A percentile compares a stretch with the other conserved stretches of the same genome.
phyloP scores from a whole-genome alignment of 2,888 invertebrate species.

The Phyllotreta cruciferae region DNA sequence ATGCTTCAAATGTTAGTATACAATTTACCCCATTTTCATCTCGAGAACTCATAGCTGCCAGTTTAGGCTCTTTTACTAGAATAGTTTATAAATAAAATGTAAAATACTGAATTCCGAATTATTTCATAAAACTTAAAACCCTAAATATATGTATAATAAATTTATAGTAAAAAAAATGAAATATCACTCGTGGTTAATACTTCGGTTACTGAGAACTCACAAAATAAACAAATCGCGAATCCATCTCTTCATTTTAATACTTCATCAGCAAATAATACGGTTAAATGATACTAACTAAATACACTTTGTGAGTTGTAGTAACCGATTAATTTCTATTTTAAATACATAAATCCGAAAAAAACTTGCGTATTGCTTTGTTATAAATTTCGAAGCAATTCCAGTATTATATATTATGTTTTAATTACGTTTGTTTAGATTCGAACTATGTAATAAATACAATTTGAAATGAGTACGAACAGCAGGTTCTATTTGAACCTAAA shows the following conservation, averaged over 20 bases:
- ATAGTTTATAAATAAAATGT: slow-evolving; percentile 52
- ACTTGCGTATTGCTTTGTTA: slow-evolving; percentile 1
- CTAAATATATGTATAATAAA: slow-evolving; percentile 37
- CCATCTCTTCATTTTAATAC: too few species aligned
- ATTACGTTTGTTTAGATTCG: background rate
- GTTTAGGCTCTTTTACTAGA: slow-evolving; percentile 41
- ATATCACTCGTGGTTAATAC: slow-evolving; percentile 57
- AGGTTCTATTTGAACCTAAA: too few species aligned
- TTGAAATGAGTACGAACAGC: too few species aligned
- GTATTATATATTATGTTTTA: background rate
- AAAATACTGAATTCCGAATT: slow-evolving; percentile 59
- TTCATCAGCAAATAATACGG: too few species aligned
- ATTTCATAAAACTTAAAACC: slow-evolving; percentile 45
- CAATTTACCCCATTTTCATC: slow-evolving; percentile 10
- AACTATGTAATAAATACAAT: too few species aligned
- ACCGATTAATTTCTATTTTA: slow-evolving; percentile 17
- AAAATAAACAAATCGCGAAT: slow-evolving; percentile 11
- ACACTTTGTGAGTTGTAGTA: slow-evolving; percentile 21
- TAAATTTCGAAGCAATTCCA: slow-evolving; percentile 3
- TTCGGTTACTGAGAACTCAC: slow-evolving; percentile 24
- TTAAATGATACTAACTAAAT: background rate
- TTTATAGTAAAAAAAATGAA: slow-evolving; percentile 46
- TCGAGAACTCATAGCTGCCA: slow-evolving; percentile 47
- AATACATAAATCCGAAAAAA: background rate
- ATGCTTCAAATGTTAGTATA: background rate